Evolutionary conservation across 2,113 vertebrate species (phyloP).

Genomic region (Oreotrochilus melanogaster): DNA sequence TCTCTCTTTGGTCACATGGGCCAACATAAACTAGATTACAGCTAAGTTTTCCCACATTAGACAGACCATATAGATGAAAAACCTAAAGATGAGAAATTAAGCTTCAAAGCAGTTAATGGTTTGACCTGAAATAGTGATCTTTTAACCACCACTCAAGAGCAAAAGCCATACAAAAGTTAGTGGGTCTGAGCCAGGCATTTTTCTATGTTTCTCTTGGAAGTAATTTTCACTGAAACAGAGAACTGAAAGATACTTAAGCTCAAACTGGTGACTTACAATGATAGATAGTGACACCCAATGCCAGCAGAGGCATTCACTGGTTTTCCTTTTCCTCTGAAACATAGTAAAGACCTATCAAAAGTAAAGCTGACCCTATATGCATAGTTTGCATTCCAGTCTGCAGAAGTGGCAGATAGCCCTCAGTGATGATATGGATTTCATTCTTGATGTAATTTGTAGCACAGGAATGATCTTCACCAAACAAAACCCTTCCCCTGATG

Average conservation of each 20-base stretch:
- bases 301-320: neutral
- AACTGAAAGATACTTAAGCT: neutral
- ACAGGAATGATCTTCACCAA: neutral
- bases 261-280: neutral
- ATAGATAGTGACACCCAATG: neutral
- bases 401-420: neutral
- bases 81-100: neutral
- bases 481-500: neutral
- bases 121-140: slow-evolving; percentile 56
- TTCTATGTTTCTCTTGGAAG: slow-evolving; percentile 57
- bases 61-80: slow-evolving; percentile 31
- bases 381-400: neutral
- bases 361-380: neutral
- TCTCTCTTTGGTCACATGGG: neutral
- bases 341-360: neutral
- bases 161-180: slow-evolving; percentile 21
- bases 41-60: slow-evolving; percentile 49
- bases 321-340: neutral
- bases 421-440: neutral
- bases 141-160: slow-evolving; percentile 35
- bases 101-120: slow-evolving; percentile 43
- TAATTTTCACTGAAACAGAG: slow-evolving; percentile 11
- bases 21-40: slow-evolving; percentile 46
- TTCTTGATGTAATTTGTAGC: neutral
- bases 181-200: slow-evolving; percentile 34